Percentiles rank a stretch among this genome's conserved stretches.
phyloP scores from a whole-genome alignment of 1,140 invertebrate species.

The Musca vetustissima region DNA sequence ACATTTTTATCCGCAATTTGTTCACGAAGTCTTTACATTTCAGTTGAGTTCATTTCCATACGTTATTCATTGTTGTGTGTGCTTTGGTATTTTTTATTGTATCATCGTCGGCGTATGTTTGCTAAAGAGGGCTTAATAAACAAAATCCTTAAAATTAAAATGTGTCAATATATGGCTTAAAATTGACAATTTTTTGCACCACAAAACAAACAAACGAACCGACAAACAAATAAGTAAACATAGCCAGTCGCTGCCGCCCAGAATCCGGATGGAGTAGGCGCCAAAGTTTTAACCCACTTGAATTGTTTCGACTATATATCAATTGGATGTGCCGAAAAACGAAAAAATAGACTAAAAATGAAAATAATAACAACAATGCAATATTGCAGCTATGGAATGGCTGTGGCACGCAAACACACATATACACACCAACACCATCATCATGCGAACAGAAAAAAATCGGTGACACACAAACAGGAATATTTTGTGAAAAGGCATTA shows the following conservation, averaged over 20 bases:
- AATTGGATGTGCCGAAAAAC: no score
- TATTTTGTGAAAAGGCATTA: conserved; percentile 7
- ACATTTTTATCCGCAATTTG: conserved; percentile 9
- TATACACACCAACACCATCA: not conserved
- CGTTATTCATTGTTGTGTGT: not conserved
- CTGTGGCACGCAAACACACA: not conserved
- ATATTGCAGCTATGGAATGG: not conserved
- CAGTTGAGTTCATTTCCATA: not conserved
- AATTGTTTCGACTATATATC: no score
- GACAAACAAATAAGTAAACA: not conserved
- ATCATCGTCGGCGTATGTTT: not conserved
- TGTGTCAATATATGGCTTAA: conserved; percentile 19
- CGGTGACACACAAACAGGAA: conserved; percentile 5
- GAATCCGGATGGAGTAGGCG: no score
- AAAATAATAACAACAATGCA: not conserved
- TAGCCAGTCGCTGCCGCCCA: no score
- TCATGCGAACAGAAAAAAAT: not conserved
- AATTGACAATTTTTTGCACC: conserved; percentile 4
- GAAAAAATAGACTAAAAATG: no score
- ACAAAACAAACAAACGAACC: conserved; percentile 1
- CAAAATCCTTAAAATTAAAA: conserved; percentile 20
- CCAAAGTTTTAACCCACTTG: no score
- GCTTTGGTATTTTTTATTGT: not conserved
- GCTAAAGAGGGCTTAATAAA: conserved; percentile 14
- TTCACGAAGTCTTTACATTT: not conserved